Evolutionary conservation across 53 echinoderm and acorn worm genomes (phyloP).

Genomic region (Echinarachnius parma): DNA sequence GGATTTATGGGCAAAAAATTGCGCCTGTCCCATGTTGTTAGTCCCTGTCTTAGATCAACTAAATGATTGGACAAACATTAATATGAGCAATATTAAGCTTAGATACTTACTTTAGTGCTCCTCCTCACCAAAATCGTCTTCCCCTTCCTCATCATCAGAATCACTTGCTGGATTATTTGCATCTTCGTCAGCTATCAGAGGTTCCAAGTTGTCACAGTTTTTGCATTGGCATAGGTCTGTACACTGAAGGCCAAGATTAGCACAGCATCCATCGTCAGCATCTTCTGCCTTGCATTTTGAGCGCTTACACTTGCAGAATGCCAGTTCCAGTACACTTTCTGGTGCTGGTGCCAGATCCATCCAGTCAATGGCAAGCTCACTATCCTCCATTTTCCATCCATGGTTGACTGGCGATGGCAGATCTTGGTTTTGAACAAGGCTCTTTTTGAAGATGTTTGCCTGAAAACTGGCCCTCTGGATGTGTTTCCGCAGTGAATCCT

Average conservation of each 20-base stretch:
- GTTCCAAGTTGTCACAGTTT: conserved; percentile 38
- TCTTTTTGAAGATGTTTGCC: no score
- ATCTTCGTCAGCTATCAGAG: background rate
- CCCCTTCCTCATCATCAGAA: conserved; percentile 37
- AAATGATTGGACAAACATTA: no score
- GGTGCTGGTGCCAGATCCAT: conserved; percentile 55
- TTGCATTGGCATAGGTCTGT: conserved; percentile 61
- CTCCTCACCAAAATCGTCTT: conserved; percentile 40
- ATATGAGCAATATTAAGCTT: no score
- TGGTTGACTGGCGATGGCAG: conserved; percentile 28
- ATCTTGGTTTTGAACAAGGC: no score
- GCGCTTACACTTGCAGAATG: conserved; percentile 41
- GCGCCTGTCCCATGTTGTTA: background rate
- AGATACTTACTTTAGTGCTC: conserved; percentile 10
- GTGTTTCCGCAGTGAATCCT: conserved; percentile 39
- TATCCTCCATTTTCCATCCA: conserved; percentile 56
- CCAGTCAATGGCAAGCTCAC: conserved; percentile 48
- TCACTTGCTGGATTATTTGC: background rate
- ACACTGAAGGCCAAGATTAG: conserved; percentile 35
- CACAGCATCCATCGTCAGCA: conserved; percentile 44
- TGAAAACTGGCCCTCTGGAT: conserved; percentile 40
- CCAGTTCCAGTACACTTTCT: conserved; percentile 41
- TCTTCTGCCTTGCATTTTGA: conserved; percentile 34
- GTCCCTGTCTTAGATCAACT: background rate
- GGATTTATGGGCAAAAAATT: background rate